These are phyloP conservation scores for Drosophila suzukii DNA, from an alignment of 1,140 invertebrate species.

Conservation along the genomic window DNA sequence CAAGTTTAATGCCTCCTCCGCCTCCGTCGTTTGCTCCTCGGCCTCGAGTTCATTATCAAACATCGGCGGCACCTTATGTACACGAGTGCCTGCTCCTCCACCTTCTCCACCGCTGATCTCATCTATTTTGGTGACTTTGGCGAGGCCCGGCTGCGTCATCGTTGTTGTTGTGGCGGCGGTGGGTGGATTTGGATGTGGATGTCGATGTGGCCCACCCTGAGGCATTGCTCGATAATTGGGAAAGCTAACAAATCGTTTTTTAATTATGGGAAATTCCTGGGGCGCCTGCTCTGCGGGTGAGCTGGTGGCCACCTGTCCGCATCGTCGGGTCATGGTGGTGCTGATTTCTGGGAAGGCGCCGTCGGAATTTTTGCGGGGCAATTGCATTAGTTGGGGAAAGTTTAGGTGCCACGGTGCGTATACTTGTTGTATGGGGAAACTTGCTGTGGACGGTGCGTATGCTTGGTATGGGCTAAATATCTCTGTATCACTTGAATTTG, in stretches of 20 bases:
- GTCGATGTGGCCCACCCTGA: slow-evolving; percentile 17
- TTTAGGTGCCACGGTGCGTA: slow-evolving; percentile 12
- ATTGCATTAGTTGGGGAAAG: slow-evolving; percentile 22
- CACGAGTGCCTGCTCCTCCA: not conserved
- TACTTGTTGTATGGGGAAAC: slow-evolving; percentile 32
- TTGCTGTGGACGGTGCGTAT: not conserved
- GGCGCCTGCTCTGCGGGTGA: slow-evolving; percentile 5
- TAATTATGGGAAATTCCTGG: slow-evolving; percentile 73
- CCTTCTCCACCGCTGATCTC: not conserved
- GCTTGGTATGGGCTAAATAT: slow-evolving; percentile 1
- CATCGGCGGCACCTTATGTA: slow-evolving; percentile 41
- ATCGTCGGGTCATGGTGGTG: slow-evolving; percentile 39
- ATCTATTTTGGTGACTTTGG: slow-evolving; percentile 63
- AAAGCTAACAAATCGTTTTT: slow-evolving; percentile 75
- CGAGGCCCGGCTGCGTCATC: slow-evolving; percentile 59
- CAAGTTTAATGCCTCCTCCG: slow-evolving; percentile 68
- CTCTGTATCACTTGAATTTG: not conserved
- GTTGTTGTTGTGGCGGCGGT: slow-evolving; percentile 54
- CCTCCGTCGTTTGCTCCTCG: slow-evolving; percentile 23
- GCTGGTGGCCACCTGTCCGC: slow-evolving; percentile 20
- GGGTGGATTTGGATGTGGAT: not conserved
- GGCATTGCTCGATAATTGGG: slow-evolving; percentile 53
- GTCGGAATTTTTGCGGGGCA: slow-evolving; percentile 22
- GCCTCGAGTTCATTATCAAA: slow-evolving; percentile 75
- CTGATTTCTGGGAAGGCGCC: slow-evolving; percentile 16